phyloP scores from a whole-genome alignment of 2,797 vertebrate genomes.

The Danionella dracula region DNA sequence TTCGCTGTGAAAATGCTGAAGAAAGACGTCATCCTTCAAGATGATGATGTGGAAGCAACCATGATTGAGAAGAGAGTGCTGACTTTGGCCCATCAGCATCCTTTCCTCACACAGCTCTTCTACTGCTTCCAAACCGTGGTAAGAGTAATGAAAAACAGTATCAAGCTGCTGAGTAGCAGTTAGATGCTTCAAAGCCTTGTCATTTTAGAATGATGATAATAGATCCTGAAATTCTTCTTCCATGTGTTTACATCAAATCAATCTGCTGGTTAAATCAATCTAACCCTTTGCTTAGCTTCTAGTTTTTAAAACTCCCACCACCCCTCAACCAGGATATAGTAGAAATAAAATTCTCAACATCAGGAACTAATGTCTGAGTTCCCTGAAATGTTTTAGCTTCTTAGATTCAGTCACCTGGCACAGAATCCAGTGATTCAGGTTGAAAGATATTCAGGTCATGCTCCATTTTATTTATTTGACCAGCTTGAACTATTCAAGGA shows the following conservation, averaged over 20 bases:
- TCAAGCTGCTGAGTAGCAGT: background rate
- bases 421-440: background rate
- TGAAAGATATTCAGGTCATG: no score
- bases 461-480: no score
- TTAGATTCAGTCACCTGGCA: background rate
- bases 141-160: slow-evolving; percentile 48
- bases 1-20: slow-evolving; percentile 96
- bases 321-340: background rate
- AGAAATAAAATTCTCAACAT: background rate
- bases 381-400: background rate
- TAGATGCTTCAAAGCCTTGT: no score
- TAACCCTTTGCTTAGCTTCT: no score
- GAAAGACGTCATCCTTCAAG: slow-evolving; percentile 96
- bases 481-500: no score
- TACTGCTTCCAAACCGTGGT: slow-evolving; percentile 95
- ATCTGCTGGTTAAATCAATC: no score
- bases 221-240: no score
- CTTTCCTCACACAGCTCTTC: slow-evolving; percentile 94
- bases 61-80: slow-evolving; percentile 96
- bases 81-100: slow-evolving; percentile 83
- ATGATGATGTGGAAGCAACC: slow-evolving; percentile 95
- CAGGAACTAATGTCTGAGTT: background rate
- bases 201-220: no score
- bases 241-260: no score
- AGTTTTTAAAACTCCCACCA: no score